Percentiles rank a stretch among this genome's conserved stretches.
These are phyloP conservation scores for Pseudomyrmex cubaensis DNA, from an alignment of 1,140 invertebrate species.

Conservation along the genomic window DNA sequence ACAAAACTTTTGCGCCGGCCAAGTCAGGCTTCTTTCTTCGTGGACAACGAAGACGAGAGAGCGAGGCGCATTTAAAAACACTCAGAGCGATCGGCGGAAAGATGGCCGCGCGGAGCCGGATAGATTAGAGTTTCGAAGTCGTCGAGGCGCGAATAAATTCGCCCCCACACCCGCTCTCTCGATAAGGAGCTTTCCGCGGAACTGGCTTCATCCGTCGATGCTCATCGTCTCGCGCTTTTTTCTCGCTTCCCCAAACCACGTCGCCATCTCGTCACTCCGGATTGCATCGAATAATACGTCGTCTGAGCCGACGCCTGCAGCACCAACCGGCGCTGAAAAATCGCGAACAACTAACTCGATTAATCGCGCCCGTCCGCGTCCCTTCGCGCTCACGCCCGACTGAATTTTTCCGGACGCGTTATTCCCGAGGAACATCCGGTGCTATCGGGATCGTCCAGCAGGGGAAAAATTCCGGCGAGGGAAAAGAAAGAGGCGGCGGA, in stretches of 20 bases:
- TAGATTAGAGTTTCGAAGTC: slow-evolving; percentile 62
- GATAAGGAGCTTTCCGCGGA: slow-evolving; percentile 64
- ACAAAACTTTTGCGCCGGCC: slow-evolving; percentile 24
- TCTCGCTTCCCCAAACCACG: background rate
- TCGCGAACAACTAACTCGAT: slow-evolving; percentile 65
- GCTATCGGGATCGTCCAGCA: slow-evolving; percentile 44
- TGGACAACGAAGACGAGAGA: background rate
- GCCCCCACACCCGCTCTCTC: slow-evolving; percentile 10
- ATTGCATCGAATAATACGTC: slow-evolving; percentile 58
- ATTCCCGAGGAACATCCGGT: slow-evolving; percentile 37
- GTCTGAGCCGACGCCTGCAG: slow-evolving; percentile 2
- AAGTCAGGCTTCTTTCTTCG: slow-evolving; percentile 2
- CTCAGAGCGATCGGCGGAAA: slow-evolving; percentile 27
- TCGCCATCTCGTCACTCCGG: background rate
- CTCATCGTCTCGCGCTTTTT: slow-evolving; percentile 38
- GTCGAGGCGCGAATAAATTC: slow-evolving; percentile 61
- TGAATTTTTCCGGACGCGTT: slow-evolving; percentile 62
- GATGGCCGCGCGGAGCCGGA: slow-evolving; percentile 9
- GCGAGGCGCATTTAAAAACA: slow-evolving; percentile 45
- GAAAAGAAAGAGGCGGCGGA: background rate
- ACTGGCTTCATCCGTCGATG: slow-evolving; percentile 44
- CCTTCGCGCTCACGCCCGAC: slow-evolving; percentile 34
- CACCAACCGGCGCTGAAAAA: slow-evolving; percentile 23
- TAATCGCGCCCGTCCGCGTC: slow-evolving; percentile 49
- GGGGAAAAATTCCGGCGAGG: background rate